Percentiles rank a stretch among this genome's conserved stretches.
Evolutionary conservation across 2,888 invertebrate species (phyloP).

Genomic region (Pinctada fucata): DNA sequence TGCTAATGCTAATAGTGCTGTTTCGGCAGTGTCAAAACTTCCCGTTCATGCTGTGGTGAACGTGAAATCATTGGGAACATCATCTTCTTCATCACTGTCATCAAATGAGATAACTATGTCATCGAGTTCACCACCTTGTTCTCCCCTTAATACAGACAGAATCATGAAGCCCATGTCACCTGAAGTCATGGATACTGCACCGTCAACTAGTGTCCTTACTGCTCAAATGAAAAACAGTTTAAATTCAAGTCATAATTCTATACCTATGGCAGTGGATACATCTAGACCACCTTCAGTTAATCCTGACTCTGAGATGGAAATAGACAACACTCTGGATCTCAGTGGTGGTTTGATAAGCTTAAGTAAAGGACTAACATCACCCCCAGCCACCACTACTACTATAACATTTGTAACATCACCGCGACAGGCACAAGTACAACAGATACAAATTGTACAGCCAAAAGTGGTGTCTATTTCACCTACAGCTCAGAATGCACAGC

Average conservation of each 20-base stretch:
- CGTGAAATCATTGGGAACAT: slow-evolving; percentile 49
- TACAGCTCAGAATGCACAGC: slow-evolving; percentile 24
- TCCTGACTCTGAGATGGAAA: slow-evolving; percentile 70
- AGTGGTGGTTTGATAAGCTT: slow-evolving; percentile 23
- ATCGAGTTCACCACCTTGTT: slow-evolving; percentile 62
- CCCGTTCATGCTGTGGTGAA: slow-evolving; percentile 57
- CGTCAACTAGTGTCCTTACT: slow-evolving; percentile 51
- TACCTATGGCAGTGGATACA: slow-evolving; percentile 66
- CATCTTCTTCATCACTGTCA: slow-evolving; percentile 21
- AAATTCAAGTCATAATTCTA: slow-evolving; percentile 36
- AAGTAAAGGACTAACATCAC: slow-evolving; percentile 24
- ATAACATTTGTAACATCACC: slow-evolving; percentile 39
- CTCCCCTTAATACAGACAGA: slow-evolving; percentile 60
- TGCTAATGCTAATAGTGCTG: slow-evolving; percentile 41
- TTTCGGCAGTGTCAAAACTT: slow-evolving; percentile 51
- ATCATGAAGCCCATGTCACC: slow-evolving; percentile 67
- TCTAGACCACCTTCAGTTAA: slow-evolving; percentile 74
- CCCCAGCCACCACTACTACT: slow-evolving; percentile 28
- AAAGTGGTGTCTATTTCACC: slow-evolving; percentile 40
- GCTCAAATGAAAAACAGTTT: slow-evolving; percentile 31
- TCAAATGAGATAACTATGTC: slow-evolving; percentile 32
- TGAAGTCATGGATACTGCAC: slow-evolving; percentile 67
- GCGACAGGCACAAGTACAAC: slow-evolving; percentile 42
- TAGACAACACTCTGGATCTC: slow-evolving; percentile 56
- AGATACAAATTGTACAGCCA: slow-evolving; percentile 49